Conservation (phyloP, 2,113 vertebrate genomes). For the Ceuthmochares aereus region DNA sequence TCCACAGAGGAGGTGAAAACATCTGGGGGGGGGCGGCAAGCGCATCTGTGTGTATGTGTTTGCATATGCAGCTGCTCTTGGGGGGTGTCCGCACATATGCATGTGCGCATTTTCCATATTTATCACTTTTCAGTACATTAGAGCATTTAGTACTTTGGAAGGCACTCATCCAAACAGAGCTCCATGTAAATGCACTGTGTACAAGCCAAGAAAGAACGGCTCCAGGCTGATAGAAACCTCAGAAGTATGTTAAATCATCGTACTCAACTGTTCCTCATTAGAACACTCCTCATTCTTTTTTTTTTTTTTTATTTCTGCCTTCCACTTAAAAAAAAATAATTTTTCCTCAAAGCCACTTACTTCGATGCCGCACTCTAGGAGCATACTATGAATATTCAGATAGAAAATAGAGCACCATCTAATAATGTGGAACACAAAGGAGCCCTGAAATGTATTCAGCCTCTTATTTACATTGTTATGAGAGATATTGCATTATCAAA, state of each 20-base stretch:
- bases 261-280: conserved; percentile 69
- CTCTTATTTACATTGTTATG: conserved; percentile 58
- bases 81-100: neutral
- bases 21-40: neutral
- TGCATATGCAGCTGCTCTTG: conserved; percentile 29
- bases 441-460: conserved; percentile 1
- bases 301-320: neutral
- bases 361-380: conserved; percentile 48
- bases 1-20: conserved; percentile 1
- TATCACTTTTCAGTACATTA: conserved; percentile 76
- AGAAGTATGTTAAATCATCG: conserved; percentile 59
- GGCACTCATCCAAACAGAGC: conserved; percentile 68
- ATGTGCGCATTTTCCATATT: conserved; percentile 66
- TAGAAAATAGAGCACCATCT: conserved; percentile 49
- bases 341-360: conserved; percentile 60
- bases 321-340: conserved; percentile 50
- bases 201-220: conserved; percentile 67
- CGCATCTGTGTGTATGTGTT: neutral
- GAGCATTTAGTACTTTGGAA: conserved; percentile 74
- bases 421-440: conserved; percentile 42
- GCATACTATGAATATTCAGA: conserved; percentile 73
- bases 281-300: conserved; percentile 35
- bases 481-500: conserved; percentile 41
- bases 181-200: conserved; percentile 56
- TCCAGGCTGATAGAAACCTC: conserved; percentile 65